A percentile compares a stretch with the other conserved stretches of the same genome.
Evolutionary conservation across 2,797 vertebrate species (phyloP).

Genomic region (Ceryle rudis): DNA sequence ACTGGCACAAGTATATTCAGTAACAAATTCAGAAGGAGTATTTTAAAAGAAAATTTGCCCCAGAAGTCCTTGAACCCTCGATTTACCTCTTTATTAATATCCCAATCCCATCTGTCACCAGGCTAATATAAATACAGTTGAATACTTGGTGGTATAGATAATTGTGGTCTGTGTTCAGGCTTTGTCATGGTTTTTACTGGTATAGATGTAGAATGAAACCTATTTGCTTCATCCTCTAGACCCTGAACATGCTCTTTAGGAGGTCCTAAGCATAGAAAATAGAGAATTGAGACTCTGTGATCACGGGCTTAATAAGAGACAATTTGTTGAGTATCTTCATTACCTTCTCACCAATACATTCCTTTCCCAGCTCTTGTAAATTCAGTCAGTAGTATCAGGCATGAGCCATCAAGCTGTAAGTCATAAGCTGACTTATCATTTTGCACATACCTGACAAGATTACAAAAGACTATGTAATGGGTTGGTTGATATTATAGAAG

Average conservation of each 20-base stretch:
- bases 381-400: neutral
- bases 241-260: neutral
- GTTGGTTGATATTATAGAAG: neutral
- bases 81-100: neutral
- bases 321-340: neutral
- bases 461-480: neutral
- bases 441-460: neutral
- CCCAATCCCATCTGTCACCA: neutral
- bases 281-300: neutral
- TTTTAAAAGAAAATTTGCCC: neutral
- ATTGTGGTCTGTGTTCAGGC: neutral
- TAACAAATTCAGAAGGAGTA: neutral
- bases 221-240: neutral
- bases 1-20: neutral
- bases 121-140: neutral
- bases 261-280: neutral
- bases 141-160: neutral
- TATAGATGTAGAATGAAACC: neutral
- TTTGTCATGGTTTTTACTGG: neutral
- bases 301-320: accelerated
- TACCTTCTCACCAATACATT: neutral
- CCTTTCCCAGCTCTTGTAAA: neutral
- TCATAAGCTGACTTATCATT: neutral
- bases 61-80: neutral
- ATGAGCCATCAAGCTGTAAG: neutral